Evolutionary conservation across 53 echinoderm and acorn worm genomes (phyloP), one percentile per base, ranked within the genome.

Genomic region (Henricia sp.): DNA sequence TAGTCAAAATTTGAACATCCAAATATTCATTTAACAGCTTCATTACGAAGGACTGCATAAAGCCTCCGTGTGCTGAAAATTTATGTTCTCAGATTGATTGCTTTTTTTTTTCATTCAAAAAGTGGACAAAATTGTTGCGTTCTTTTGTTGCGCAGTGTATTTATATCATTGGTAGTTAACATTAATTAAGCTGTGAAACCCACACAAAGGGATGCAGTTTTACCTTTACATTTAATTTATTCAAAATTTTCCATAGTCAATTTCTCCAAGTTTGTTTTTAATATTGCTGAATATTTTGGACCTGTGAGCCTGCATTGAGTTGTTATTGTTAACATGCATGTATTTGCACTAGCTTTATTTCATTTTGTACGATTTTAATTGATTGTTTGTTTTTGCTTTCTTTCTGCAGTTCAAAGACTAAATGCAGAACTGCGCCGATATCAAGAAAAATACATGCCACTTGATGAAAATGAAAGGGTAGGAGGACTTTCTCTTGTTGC

Each of bases 371-470:
- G 24, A 14, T 77, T 19, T 59, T 75, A 0, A 0, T 6, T 12
- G 1, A n/a, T 34, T 37, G 16, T 43, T 2, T 68, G 37, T 33
- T 53, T 37, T 29, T 53, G 56, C 6, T 78, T 51, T 82, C 30
- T 44, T 8, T 82, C n/a, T 85, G 3, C 52, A 96, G 96, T 96
- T 62, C 93, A 89, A 58, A 86, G 96, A 55, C 50, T 96, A 14
- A 96, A 89, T 87, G 96, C 91, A 32, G 87, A 89, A 43, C 51
- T 96, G 23, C 88, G 89, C 26, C 66, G 67, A 9, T 96, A 96
- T 56, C 96, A 96, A 82, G 96, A 96, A 55, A 96, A 93, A 66
- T 96, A 91, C 64, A 52, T 89, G 32, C 89, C 93, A 21, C 48
- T 93, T 25, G 89, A 93, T 28, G 85, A 92, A 80, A 71, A 69